phyloP scores from a whole-genome alignment of 2,888 invertebrate species.

The Fragum whitleyi region DNA sequence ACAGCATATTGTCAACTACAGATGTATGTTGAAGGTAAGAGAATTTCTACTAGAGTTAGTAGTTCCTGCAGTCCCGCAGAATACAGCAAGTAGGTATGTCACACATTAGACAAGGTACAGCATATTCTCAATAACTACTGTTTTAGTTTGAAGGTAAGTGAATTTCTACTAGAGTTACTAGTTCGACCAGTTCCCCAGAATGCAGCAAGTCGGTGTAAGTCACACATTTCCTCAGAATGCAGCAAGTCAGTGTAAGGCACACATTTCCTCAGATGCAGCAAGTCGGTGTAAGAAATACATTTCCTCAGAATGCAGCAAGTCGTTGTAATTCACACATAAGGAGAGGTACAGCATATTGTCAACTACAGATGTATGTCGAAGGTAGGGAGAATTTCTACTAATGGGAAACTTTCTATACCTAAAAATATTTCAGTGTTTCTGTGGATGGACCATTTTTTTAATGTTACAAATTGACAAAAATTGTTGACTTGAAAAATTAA shows the following conservation, averaged over 20 bases:
- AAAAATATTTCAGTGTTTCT: too few relatives aligned
- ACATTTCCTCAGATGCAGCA: conserved; percentile 89
- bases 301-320: conserved; percentile 90
- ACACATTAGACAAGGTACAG: conserved; percentile 91
- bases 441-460: too few relatives aligned
- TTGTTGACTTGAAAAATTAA: too few relatives aligned
- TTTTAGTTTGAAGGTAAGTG: conserved; percentile 88
- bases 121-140: conserved; percentile 90
- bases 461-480: too few relatives aligned
- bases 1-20: conserved; percentile 91
- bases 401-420: background rate
- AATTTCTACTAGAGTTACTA: conserved; percentile 88
- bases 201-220: conserved; percentile 89
- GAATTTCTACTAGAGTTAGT: conserved; percentile 88
- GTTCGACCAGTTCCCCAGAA: conserved; percentile 91
- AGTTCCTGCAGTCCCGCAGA: conserved; percentile 90
- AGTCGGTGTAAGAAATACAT: conserved; percentile 91
- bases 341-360: conserved; percentile 91
- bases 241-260: conserved; percentile 90
- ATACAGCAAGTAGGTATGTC: conserved; percentile 90
- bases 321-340: conserved; percentile 91
- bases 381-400: conserved; percentile 71
- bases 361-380: conserved; percentile 89
- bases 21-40: conserved; percentile 87
- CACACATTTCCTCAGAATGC: conserved; percentile 90